Base-by-base conservation (phyloP, 2,113 vertebrate species). In the Petaurus breviceps region DNA sequence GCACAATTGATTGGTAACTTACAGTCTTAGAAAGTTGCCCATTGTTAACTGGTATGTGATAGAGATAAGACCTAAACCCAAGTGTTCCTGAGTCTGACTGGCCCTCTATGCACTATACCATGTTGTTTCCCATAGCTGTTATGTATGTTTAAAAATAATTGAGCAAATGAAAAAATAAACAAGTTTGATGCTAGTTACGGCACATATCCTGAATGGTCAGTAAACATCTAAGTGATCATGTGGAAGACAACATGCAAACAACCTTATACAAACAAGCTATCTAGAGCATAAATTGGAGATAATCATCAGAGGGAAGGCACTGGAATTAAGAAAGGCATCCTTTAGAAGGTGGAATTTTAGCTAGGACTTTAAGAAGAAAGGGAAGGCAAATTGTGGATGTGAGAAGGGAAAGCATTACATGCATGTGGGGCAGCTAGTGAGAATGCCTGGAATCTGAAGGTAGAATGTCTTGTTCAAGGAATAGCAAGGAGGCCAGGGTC, bases 161-260 rank as follows among this genome's bases (percentile, higher is more conserved):
- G 37, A 46, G 12, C 55, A 61, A 93, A 84, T 61, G n/a, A 93
- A 91, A 84, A n/a, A 96, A 90, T 51, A 47, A 55, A 24, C 25
- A 89, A 90, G 90, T 2, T 52, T 94, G 53, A 91, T 55, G 61
- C 23, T 92, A 28, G 90, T 55, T 94, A 1, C 95, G 49, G 92
- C 89, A 37, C 89, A 53, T 54, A 68, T 6, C 16, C 91, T 89
- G 23, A 93, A 51, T 95, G 50, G 68, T 90, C 49, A 89, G 52
- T 10, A 19, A 24, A 90, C 28, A 26, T 57, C 37, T 94, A 89
- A 61, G 37, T 77, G 23, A 90, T 43, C 68, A 91, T 9, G 53
- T 92, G 37, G 26, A n/a, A n/a, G 31, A n/a, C 12, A 68, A 37
- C 31, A 68, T 37, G 31, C 28, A 68, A 37, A 10, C 11, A 37